Evolutionary conservation across 30 jellyfish, hydroid and myxozoan genomes (phyloP), one percentile per base, ranked within the genome.

Genomic region (Aurelia sp.): DNA sequence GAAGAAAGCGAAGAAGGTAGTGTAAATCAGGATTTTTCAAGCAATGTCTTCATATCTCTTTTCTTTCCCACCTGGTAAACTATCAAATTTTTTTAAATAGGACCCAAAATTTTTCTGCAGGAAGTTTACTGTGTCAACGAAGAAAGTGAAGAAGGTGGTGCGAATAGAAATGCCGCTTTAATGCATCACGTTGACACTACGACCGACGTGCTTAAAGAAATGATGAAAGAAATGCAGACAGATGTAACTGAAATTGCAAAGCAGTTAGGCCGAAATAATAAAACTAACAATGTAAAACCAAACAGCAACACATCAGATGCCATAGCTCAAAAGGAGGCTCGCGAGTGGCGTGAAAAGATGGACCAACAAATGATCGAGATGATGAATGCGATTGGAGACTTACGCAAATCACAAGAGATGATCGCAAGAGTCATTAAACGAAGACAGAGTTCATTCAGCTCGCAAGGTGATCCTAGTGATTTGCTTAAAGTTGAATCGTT

Each of bases 41-140:
- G 2, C 1, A 27, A 1, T 27, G 33, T 27, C 33, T 27, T 27
- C 33, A 27, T 27, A 27, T 27, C 2, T 27, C 33, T 2, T 1
- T 27, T 27, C 33, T 2, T 1, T 0, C 33, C 33, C 33, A 27
- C 33, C 33, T 27, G 33, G 33, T 27, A 27, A 27, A 27, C 33
- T 27, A 0, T 27, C 33, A 27, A 27, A 27, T 7, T 10, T 37
- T 37, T 37, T 7, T 37, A 3, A 37, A 3, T 37, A 37, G 33
- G 1, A 37, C 10, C 55, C 1, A 12, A 10, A 44, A 0, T 12
- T 44, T 44, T 10, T 44, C 15, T 52, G 23, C 44, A 89, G 97
- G 97, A 90, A 83, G 95, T 90, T 33, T 90, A 90, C 53, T 83
- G 95, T 63, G 97, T 91, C 27, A 84, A 81, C 50, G 97, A 90